phyloP scores from a whole-genome alignment of 2,113 vertebrate genomes.

The Rhineura floridana region DNA sequence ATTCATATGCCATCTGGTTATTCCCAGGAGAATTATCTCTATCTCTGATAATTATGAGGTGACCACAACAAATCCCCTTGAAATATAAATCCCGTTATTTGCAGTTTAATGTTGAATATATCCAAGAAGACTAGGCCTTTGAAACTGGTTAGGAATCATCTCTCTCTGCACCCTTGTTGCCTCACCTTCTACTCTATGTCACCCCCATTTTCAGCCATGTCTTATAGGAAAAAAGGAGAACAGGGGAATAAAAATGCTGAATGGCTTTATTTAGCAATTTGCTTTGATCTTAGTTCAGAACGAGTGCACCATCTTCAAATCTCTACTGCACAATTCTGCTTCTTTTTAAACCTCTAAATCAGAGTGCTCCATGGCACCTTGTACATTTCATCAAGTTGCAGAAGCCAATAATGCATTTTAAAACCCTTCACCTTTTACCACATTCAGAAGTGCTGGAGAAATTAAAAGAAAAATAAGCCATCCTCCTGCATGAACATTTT shows the following conservation, averaged over 20 bases:
- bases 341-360: constrained; percentile 2
- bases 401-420: constrained; percentile 14
- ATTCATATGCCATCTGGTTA: neutral
- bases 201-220: too few species aligned
- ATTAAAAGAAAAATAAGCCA: neutral
- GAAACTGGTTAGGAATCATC: too few species aligned
- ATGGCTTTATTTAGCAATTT: neutral
- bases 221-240: neutral
- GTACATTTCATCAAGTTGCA: constrained; percentile 26
- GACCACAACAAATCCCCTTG: too few species aligned
- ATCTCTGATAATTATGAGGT: too few species aligned
- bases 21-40: too few species aligned
- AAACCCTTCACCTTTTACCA: constrained; percentile 36
- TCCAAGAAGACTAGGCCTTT: too few species aligned
- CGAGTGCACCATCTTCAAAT: neutral
- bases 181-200: too few species aligned
- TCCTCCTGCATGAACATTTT: constrained; percentile 63
- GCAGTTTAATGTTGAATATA: too few species aligned
- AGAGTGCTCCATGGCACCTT: constrained; percentile 32
- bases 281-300: neutral
- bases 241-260: neutral
- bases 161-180: too few species aligned
- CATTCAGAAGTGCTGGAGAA: constrained; percentile 21
- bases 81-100: too few species aligned
- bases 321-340: neutral